phyloP scores from a whole-genome alignment of 1,140 invertebrate genomes.

The Rhopalosiphum padi region DNA sequence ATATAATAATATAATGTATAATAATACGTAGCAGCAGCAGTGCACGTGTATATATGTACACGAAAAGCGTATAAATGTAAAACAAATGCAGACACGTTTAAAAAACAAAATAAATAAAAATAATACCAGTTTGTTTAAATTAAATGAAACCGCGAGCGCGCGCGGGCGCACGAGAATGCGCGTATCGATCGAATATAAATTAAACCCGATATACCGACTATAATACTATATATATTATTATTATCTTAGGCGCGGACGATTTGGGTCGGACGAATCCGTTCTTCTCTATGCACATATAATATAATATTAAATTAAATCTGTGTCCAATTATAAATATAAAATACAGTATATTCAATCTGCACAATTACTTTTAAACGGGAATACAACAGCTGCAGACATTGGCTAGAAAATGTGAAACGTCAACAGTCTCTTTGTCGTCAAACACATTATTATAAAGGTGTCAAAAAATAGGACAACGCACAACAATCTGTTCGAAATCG shows the following conservation, averaged over 20 bases:
- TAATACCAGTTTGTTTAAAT: constrained; percentile 43
- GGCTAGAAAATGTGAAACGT: no score
- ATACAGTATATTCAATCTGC: no score
- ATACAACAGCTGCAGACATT: no score
- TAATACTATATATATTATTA: neutral
- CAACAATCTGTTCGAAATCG: no score
- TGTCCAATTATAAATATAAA: no score
- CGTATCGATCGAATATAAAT: constrained; percentile 37
- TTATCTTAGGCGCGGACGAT: neutral
- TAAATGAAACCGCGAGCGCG: constrained; percentile 26
- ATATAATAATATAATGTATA: no score
- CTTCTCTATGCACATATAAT: neutral
- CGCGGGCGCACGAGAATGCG: neutral
- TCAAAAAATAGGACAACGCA: no score
- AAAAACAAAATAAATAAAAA: neutral
- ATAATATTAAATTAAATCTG: no score
- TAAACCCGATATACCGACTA: neutral
- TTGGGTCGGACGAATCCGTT: neutral
- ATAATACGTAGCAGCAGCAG: neutral
- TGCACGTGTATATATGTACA: neutral
- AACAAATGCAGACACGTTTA: neutral
- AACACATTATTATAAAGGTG: no score
- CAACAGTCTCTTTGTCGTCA: no score
- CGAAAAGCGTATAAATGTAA: constrained; percentile 29
- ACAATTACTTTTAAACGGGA: no score